Conservation (phyloP, 2,797 vertebrate genomes). For the Enteromius paludinosus region DNA sequence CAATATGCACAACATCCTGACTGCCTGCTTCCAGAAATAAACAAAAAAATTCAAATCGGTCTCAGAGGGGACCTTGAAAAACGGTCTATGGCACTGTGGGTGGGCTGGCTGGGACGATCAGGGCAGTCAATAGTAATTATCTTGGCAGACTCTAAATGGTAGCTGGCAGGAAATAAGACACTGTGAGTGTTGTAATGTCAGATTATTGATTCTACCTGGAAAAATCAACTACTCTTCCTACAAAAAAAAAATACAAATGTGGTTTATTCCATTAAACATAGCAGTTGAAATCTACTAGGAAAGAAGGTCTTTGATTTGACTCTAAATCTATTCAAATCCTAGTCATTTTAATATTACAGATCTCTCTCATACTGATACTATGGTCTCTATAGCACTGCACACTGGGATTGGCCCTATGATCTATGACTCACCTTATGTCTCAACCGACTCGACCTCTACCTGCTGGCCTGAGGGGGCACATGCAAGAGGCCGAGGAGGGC, state of each 20-base stretch:
- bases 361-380: slow-evolving; percentile 54
- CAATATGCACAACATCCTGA: slow-evolving; percentile 42
- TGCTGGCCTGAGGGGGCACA: slow-evolving; percentile 76
- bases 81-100: slow-evolving; percentile 11
- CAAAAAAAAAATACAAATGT: not conserved
- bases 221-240: not conserved
- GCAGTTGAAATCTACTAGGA: not conserved
- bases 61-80: slow-evolving; percentile 28
- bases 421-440: slow-evolving; percentile 82
- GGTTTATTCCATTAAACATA: not conserved
- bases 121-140: slow-evolving; percentile 35
- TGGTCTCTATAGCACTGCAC: slow-evolving; percentile 55
- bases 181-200: slow-evolving; percentile 12
- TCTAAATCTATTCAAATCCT: slow-evolving; percentile 4
- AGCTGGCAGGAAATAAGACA: slow-evolving; percentile 24
- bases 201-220: slow-evolving; percentile 38
- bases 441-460: slow-evolving; percentile 79
- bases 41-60: slow-evolving; percentile 35
- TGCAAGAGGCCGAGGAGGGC: slow-evolving; percentile 77
- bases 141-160: slow-evolving; percentile 22
- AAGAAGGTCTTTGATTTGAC: not conserved
- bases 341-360: not conserved
- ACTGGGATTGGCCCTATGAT: slow-evolving; percentile 60
- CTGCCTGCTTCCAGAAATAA: slow-evolving; percentile 43
- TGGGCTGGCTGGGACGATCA: slow-evolving; percentile 25